These are phyloP conservation scores for Lagopus leucura DNA, from an alignment of 2,113 vertebrate species.

Conservation along the genomic window DNA sequence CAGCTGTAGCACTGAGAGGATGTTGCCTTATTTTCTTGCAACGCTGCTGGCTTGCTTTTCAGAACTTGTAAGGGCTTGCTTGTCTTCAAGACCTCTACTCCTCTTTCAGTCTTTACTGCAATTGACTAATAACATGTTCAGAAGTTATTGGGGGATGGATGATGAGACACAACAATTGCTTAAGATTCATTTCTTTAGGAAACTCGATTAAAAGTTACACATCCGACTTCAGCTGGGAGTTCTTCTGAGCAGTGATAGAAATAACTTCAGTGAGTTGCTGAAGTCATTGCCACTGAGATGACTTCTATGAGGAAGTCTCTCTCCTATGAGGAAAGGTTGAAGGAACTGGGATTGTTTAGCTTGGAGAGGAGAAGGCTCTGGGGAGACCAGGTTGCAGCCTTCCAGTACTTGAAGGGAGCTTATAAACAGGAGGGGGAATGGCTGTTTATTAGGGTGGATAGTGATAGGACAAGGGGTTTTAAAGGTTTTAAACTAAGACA, in stretches of 20 bases:
- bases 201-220: background rate
- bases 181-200: slow-evolving; percentile 22
- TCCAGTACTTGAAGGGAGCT: too few relatives aligned
- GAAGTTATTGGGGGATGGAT: slow-evolving; percentile 41
- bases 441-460: too few relatives aligned
- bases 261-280: too few relatives aligned
- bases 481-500: too few relatives aligned
- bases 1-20: background rate
- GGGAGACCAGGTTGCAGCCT: too few relatives aligned
- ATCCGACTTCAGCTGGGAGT: background rate
- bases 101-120: slow-evolving; percentile 6
- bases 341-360: too few relatives aligned
- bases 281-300: too few relatives aligned
- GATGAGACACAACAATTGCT: background rate
- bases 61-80: background rate
- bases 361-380: too few relatives aligned
- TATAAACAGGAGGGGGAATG: too few relatives aligned
- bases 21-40: background rate
- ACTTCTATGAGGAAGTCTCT: too few relatives aligned
- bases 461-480: too few relatives aligned
- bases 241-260: background rate
- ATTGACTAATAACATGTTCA: slow-evolving; percentile 51
- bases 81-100: slow-evolving; percentile 36
- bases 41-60: background rate
- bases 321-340: too few relatives aligned